Percentiles rank a stretch among this genome's conserved stretches.
phyloP scores from a whole-genome alignment of 2,113 vertebrate genomes.

The Ammodytes dubius region DNA sequence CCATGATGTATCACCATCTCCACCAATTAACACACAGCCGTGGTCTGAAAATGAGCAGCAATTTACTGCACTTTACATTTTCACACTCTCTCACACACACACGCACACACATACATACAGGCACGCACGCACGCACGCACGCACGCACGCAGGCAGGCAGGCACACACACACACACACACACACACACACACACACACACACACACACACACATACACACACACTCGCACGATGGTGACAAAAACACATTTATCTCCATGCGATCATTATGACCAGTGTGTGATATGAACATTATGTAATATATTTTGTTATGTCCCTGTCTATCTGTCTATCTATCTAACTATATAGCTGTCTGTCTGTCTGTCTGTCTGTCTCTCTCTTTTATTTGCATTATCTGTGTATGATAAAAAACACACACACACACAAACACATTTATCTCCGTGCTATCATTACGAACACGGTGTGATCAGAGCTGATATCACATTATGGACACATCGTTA shows the following conservation, averaged over 20 bases:
- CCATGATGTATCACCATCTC: conserved; percentile 7
- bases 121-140: no score
- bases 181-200: no score
- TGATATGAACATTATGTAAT: not conserved
- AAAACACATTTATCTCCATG: no score
- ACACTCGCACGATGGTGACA: not conserved
- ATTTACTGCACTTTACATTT: not conserved
- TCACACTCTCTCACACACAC: conserved; percentile 3
- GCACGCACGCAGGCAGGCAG: no score
- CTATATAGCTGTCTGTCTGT: no score
- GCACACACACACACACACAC: no score
- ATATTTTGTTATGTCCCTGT: no score
- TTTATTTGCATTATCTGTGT: no score
- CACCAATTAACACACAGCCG: conserved; percentile 25
- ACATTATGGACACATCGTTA: not conserved
- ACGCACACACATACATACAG: not conserved
- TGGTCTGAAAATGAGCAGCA: not conserved
- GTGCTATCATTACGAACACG: not conserved
- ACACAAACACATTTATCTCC: no score
- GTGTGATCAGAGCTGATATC: not conserved
- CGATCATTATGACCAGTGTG: not conserved
- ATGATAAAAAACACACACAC: no score
- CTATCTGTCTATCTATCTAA: no score
- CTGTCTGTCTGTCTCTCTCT: no score
- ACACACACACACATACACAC: not conserved